Evolutionary conservation across 2,113 vertebrate genomes (phyloP).

Genomic region (Zingel zingel): DNA sequence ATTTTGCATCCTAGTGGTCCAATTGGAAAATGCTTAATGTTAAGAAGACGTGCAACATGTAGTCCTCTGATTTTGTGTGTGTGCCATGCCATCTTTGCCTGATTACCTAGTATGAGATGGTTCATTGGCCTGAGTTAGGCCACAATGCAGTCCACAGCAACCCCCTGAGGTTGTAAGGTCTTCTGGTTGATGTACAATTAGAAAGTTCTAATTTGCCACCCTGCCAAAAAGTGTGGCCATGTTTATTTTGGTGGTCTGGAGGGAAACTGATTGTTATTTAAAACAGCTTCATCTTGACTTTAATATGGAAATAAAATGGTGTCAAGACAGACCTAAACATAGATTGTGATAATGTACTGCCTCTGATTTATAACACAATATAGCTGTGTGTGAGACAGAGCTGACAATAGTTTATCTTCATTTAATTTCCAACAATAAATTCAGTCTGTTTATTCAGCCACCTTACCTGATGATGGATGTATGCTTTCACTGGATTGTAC

Average conservation of each 20-base stretch:
- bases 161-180: not conserved
- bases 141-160: not conserved
- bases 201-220: not conserved
- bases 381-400: not conserved
- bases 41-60: not conserved
- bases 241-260: not conserved
- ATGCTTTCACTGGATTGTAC: not conserved
- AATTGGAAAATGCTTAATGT: not conserved
- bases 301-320: not conserved
- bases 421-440: constrained; percentile 15
- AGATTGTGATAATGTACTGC: not conserved
- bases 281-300: not conserved
- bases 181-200: not conserved
- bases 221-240: not conserved
- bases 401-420: constrained; percentile 2
- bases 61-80: not conserved
- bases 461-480: constrained; percentile 7
- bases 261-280: not conserved
- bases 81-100: not conserved
- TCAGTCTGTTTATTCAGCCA: not conserved
- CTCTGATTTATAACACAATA: not conserved
- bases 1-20: not conserved
- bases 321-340: not conserved
- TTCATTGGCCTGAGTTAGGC: not conserved
- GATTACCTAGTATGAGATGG: not conserved